Evolutionary conservation across 2,888 invertebrate species (phyloP).

Genomic region (Trachelus iudaicus): DNA sequence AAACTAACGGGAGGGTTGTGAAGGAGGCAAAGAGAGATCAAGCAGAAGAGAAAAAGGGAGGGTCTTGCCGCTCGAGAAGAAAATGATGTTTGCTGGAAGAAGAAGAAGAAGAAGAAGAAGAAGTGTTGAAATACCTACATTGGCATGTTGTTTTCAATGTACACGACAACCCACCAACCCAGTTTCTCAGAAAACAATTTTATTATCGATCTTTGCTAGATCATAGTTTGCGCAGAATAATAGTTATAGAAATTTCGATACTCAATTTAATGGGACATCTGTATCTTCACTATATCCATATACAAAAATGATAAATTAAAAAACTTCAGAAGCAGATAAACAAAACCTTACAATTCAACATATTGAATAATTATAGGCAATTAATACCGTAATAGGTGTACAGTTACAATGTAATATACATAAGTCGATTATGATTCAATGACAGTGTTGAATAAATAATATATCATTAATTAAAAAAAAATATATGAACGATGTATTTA

Average conservation of each 20-base stretch:
- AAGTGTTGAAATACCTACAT: constrained; percentile 31
- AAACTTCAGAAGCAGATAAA: too few relatives aligned
- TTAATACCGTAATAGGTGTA: too few relatives aligned
- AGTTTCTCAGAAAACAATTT: not conserved
- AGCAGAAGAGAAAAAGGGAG: constrained; percentile 8
- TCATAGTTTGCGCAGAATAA: not conserved
- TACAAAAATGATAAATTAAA: too few relatives aligned
- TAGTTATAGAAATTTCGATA: not conserved
- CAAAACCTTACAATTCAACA: too few relatives aligned
- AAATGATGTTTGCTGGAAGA: not conserved
- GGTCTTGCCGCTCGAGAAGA: not conserved
- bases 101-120: not conserved
- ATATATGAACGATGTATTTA: too few relatives aligned
- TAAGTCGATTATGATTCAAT: too few relatives aligned
- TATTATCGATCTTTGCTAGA: not conserved
- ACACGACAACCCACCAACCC: not conserved
- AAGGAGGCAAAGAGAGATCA: constrained; percentile 25
- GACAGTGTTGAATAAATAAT: too few relatives aligned
- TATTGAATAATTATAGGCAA: too few relatives aligned
- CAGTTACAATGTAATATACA: too few relatives aligned
- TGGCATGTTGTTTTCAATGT: not conserved
- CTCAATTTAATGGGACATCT: not conserved
- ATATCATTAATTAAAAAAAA: too few relatives aligned
- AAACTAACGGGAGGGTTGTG: not conserved
- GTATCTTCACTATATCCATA: not conserved